Conservation (phyloP, 2,113 vertebrate genomes). For the Etia nguti region DNA sequence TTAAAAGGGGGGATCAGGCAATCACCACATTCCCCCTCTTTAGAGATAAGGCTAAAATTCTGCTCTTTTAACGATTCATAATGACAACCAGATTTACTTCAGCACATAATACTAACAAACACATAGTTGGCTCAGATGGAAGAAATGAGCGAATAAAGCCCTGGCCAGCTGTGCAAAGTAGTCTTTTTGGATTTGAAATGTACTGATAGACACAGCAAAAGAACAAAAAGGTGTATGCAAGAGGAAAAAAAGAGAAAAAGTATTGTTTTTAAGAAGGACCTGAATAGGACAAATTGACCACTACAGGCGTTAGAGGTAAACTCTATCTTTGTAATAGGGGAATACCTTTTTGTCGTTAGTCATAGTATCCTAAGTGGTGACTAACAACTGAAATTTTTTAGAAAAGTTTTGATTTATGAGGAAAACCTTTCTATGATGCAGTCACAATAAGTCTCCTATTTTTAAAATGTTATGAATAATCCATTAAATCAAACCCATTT, state of each 20-base stretch:
- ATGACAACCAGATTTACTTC: background rate
- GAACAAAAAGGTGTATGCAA: background rate
- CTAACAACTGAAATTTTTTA: background rate
- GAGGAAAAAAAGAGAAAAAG: background rate
- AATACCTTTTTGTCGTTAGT: background rate
- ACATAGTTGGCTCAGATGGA: conserved; percentile 2
- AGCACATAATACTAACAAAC: conserved; percentile 23
- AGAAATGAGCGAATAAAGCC: background rate
- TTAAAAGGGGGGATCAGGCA: background rate
- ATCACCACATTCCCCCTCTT: background rate
- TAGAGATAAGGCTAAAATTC: background rate
- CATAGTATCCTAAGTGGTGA: background rate
- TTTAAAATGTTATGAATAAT: background rate
- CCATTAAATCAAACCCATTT: background rate
- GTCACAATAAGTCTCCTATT: background rate
- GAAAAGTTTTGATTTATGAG: background rate
- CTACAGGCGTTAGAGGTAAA: background rate
- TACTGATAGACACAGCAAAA: background rate
- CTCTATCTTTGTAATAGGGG: background rate
- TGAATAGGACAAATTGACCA: background rate
- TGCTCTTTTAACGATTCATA: background rate
- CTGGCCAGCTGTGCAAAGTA: background rate
- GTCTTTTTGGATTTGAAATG: background rate
- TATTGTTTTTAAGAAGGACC: background rate
- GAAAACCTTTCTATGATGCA: background rate